Evolutionary conservation across 2,888 invertebrate species (phyloP).

Genomic region (Trissoscelio sp.): DNA sequence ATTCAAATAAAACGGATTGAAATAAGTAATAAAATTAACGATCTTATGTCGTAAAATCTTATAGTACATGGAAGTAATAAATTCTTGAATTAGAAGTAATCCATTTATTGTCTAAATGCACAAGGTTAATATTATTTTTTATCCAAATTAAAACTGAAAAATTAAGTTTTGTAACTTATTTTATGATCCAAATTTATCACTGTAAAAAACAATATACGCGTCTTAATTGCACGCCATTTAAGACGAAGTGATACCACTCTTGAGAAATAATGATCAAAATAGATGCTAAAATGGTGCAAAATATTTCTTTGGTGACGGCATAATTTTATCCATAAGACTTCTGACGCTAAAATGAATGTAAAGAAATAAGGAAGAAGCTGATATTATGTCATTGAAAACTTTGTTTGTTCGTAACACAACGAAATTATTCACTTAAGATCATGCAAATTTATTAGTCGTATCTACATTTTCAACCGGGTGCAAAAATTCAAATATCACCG

Average conservation of each 20-base stretch:
- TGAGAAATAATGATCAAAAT: slow-evolving; percentile 28
- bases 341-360: slow-evolving; percentile 16
- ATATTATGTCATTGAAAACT: slow-evolving; percentile 14
- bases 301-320: slow-evolving; percentile 1
- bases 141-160: background rate
- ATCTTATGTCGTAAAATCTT: background rate
- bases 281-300: slow-evolving; percentile 4
- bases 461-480: slow-evolving; percentile 33
- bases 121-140: background rate
- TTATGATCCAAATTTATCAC: slow-evolving; percentile 3
- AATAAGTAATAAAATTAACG: background rate
- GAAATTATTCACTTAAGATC: slow-evolving; percentile 38
- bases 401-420: slow-evolving; percentile 27
- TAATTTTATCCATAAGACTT: slow-evolving; percentile 5
- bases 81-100: background rate
- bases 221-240: slow-evolving; percentile 11
- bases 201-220: slow-evolving; percentile 16
- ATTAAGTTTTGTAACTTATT: background rate
- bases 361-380: background rate
- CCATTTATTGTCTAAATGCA: background rate
- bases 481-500: slow-evolving; percentile 42
- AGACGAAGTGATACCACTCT: slow-evolving; percentile 11
- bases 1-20: no score
- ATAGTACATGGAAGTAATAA: no score
- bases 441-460: slow-evolving; percentile 43